phyloP scores from a whole-genome alignment of 2,113 vertebrate genomes.

The Sus scrofa region DNA sequence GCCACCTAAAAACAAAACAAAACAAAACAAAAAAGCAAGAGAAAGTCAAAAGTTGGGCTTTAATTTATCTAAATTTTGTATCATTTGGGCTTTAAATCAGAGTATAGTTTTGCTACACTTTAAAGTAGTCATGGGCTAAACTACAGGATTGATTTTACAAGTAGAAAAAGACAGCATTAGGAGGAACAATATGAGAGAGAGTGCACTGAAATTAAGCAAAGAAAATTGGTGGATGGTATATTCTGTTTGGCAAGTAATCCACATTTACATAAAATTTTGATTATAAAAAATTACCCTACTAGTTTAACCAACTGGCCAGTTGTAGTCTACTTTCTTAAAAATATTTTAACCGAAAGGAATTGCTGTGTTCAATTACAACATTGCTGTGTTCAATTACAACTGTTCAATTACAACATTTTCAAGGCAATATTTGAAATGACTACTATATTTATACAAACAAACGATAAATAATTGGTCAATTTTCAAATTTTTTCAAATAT shows the following conservation, averaged over 20 bases:
- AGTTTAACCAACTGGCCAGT: neutral
- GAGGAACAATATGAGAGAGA: neutral
- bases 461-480: neutral
- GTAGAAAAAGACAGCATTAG: neutral
- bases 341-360: neutral
- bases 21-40: no score
- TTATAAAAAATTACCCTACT: neutral
- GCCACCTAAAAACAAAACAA: no score
- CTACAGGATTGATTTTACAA: neutral
- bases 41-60: neutral
- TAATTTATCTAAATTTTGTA: neutral
- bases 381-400: conserved; percentile 6
- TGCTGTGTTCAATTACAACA: neutral
- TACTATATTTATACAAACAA: neutral
- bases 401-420: neutral
- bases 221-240: neutral
- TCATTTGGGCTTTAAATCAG: neutral
- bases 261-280: neutral
- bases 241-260: neutral
- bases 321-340: neutral
- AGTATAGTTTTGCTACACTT: neutral
- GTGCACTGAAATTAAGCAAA: neutral
- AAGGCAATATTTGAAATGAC: neutral
- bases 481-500: neutral
- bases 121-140: neutral